These are phyloP conservation scores for Melinaea marsaeus DNA, from an alignment of 2,888 invertebrate species.

Conservation along the genomic window DNA sequence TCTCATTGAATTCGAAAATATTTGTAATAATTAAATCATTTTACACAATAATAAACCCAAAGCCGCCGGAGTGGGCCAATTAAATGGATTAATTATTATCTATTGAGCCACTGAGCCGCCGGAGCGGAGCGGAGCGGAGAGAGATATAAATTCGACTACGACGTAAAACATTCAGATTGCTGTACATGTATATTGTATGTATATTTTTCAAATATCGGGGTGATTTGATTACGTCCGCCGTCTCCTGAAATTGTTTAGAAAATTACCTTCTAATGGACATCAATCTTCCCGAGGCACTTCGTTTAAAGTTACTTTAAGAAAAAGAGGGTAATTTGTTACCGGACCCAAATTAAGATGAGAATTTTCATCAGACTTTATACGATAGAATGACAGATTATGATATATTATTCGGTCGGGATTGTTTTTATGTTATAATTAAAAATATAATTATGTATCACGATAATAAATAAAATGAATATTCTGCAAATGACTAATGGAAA, in stretches of 20 bases:
- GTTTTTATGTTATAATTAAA: conserved; percentile 18
- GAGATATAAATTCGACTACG: neutral
- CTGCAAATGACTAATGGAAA: too few relatives aligned
- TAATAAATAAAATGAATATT: too few relatives aligned
- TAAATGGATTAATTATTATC: conserved; percentile 4
- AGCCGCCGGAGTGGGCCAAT: conserved; percentile 1
- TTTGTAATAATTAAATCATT: neutral
- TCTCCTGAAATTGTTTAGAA: conserved; percentile 46
- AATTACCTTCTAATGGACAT: conserved; percentile 61
- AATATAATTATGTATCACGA: neutral
- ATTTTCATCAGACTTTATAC: conserved; percentile 37
- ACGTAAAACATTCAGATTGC: neutral
- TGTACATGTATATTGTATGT: neutral
- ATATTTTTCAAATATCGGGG: conserved; percentile 20
- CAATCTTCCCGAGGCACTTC: conserved; percentile 56
- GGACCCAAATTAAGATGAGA: conserved; percentile 57
- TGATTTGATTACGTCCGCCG: conserved; percentile 28
- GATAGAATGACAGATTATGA: conserved; percentile 19
- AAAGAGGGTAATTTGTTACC: conserved; percentile 58
- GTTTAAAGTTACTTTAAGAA: conserved; percentile 52
- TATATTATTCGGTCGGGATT: conserved; percentile 6
- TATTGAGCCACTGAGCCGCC: conserved; percentile 1
- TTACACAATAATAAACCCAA: conserved; percentile 8
- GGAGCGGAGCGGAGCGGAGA: neutral
- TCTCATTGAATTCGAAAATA: neutral